Evolutionary conservation across 2,797 vertebrate species (phyloP).

Genomic region (Rhinogobio ventralis): DNA sequence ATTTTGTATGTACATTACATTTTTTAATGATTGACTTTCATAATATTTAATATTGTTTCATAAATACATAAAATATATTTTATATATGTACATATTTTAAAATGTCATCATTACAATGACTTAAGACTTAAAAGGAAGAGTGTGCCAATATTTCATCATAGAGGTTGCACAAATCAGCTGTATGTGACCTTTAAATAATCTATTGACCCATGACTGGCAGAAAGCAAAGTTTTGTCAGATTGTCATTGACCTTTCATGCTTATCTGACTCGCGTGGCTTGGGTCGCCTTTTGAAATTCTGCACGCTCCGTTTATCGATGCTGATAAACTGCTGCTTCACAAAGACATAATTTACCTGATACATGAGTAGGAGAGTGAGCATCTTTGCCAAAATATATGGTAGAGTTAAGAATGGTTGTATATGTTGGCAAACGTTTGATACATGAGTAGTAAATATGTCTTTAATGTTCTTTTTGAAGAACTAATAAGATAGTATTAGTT

Average conservation of each 20-base stretch:
- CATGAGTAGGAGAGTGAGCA: not conserved
- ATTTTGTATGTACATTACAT: too few species aligned
- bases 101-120: not conserved
- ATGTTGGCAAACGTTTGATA: constrained; percentile 28
- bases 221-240: constrained; percentile 26
- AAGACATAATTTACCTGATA: constrained; percentile 11
- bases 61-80: not conserved
- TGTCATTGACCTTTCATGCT: constrained; percentile 34
- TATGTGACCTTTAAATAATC: constrained; percentile 27
- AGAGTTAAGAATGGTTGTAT: constrained; percentile 34
- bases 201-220: constrained; percentile 16
- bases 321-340: constrained; percentile 25
- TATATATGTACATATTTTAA: not conserved
- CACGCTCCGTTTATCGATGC: constrained; percentile 3
- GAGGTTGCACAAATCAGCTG: not conserved
- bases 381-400: constrained; percentile 19
- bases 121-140: not conserved
- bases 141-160: not conserved
- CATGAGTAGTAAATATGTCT: constrained; percentile 1
- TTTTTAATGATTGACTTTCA: not conserved
- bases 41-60: not conserved
- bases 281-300: constrained; percentile 23
- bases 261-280: constrained; percentile 29
- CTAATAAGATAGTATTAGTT: not conserved
- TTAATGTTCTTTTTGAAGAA: constrained; percentile 29